Evolutionary conservation across 2,797 vertebrate species (phyloP).

Genomic region (Poecile montanus): DNA sequence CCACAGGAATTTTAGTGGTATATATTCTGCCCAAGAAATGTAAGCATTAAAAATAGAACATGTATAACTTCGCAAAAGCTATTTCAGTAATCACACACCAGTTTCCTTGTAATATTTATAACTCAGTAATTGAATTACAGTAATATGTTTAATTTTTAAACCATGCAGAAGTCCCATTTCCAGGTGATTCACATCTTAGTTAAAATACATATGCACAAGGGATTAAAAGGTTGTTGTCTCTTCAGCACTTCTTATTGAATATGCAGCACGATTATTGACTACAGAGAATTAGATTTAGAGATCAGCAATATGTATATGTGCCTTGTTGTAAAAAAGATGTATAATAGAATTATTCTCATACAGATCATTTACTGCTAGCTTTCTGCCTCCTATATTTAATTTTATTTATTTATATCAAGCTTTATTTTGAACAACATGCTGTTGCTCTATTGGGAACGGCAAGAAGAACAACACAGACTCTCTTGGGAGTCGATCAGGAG

Average conservation of each 20-base stretch:
- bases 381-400: background rate
- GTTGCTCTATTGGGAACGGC: too few relatives aligned
- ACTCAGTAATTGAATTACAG: slow-evolving; percentile 67
- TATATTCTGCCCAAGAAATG: background rate
- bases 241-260: background rate
- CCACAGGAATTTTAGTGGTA: background rate
- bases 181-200: slow-evolving; percentile 63
- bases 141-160: slow-evolving; percentile 71
- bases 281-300: background rate
- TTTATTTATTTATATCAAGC: background rate
- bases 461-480: too few relatives aligned
- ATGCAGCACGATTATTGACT: background rate
- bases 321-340: background rate
- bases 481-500: too few relatives aligned
- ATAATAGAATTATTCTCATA: background rate
- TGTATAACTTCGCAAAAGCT: background rate
- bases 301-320: fast-evolving
- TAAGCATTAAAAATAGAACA: slow-evolving; percentile 27
- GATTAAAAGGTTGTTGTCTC: slow-evolving; percentile 64
- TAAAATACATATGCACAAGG: slow-evolving; percentile 49
- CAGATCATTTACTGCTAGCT: background rate
- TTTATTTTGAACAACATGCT: background rate
- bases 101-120: slow-evolving; percentile 71
- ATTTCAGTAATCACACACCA: background rate
- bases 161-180: slow-evolving; percentile 41